phyloP scores from a whole-genome alignment of 2,888 invertebrate species.

The Caradrina kadenii region DNA sequence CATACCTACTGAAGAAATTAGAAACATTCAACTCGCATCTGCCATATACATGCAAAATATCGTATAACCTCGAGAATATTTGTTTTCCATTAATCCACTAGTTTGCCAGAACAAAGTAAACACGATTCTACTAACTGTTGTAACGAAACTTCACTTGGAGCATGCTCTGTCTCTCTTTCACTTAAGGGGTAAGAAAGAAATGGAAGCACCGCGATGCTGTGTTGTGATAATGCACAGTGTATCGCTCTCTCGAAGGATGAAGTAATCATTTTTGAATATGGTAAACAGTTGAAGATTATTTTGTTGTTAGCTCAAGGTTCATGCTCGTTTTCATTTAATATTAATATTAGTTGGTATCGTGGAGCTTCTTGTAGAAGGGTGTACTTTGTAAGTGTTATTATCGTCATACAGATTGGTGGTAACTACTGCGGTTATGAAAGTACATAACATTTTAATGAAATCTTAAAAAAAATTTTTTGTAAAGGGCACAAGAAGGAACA shows the following conservation, averaged over 20 bases:
- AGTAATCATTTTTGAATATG: constrained; percentile 58
- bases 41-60: constrained; percentile 62
- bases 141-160: constrained; percentile 61
- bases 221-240: constrained; percentile 56
- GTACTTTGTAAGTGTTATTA: not conserved
- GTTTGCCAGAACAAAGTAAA: constrained; percentile 70
- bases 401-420: not conserved
- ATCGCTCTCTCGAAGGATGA: constrained; percentile 43
- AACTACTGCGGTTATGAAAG: not conserved
- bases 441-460: not conserved
- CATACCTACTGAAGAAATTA: constrained; percentile 52
- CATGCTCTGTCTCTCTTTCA: constrained; percentile 40
- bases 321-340: constrained; percentile 8
- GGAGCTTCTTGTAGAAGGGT: not conserved
- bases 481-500: too few species aligned
- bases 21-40: constrained; percentile 46
- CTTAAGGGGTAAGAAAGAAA: constrained; percentile 32
- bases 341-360: not conserved
- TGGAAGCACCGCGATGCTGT: constrained; percentile 34
- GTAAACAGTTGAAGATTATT: constrained; percentile 42
- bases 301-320: constrained; percentile 16
- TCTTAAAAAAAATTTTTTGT: too few species aligned
- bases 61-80: constrained; percentile 69
- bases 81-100: constrained; percentile 76
- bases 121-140: constrained; percentile 59